Evolutionary conservation across 2,797 vertebrate species (phyloP).

Genomic region (Momotus momota): DNA sequence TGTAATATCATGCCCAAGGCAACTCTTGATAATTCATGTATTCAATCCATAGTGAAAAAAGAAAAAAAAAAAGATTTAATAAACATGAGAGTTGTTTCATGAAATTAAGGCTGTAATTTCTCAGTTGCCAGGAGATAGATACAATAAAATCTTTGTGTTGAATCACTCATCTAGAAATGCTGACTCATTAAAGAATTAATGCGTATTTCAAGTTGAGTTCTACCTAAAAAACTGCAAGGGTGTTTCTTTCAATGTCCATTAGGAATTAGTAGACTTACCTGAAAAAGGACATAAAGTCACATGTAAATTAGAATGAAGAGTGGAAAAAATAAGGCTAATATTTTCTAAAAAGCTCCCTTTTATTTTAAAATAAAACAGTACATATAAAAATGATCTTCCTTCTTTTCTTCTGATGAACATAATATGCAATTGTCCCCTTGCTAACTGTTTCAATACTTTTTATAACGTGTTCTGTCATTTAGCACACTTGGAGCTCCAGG

Average conservation of each 20-base stretch:
- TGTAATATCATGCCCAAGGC: not conserved
- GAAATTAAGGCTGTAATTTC: not conserved
- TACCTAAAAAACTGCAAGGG: not conserved
- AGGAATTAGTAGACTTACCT: not conserved
- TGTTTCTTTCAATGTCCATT: not conserved
- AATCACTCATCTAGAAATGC: not conserved
- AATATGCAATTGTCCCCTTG: not conserved
- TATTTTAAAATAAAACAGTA: slow-evolving; percentile 1
- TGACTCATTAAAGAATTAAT: not conserved
- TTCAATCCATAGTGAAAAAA: not conserved
- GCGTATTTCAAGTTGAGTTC: not conserved
- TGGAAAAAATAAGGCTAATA: not conserved
- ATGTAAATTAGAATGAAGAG: not conserved
- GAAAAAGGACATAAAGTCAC: not conserved
- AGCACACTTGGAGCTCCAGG: not conserved
- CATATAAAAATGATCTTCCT: not conserved
- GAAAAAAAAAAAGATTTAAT: not conserved
- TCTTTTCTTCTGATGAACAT: slow-evolving; percentile 35
- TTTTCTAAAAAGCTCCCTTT: not conserved
- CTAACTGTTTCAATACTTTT: not conserved
- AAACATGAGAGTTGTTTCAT: not conserved
- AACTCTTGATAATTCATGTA: not conserved
- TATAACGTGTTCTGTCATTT: slow-evolving; percentile 7
- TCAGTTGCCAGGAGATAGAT: not conserved
- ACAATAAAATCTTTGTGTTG: not conserved